Conservation (phyloP, 2,888 invertebrate genomes). For the Reticulitermes lucifugus region DNA sequence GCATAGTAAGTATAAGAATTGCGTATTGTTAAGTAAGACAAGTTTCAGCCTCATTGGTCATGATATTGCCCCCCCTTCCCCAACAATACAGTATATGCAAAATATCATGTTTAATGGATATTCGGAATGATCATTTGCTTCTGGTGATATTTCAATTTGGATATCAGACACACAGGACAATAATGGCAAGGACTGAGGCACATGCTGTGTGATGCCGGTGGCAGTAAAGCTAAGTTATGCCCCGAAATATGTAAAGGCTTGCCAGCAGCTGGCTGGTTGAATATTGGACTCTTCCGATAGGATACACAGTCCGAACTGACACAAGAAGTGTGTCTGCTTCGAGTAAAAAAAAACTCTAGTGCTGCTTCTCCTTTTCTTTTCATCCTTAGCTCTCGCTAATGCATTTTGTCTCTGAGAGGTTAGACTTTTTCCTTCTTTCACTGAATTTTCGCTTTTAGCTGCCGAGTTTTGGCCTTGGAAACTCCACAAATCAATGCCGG, state of each 20-base stretch:
- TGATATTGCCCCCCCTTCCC: too few relatives aligned
- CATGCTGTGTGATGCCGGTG: too few relatives aligned
- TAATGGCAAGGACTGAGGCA: too few relatives aligned
- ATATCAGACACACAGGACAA: too few relatives aligned
- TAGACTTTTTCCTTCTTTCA: slow-evolving; percentile 4
- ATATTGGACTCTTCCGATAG: slow-evolving; percentile 8
- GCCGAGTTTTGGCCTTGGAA: slow-evolving; percentile 24
- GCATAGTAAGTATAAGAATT: too few relatives aligned
- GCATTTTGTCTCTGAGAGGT: slow-evolving; percentile 7
- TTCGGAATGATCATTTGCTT: too few relatives aligned
- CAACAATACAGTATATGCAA: too few relatives aligned
- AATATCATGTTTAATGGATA: too few relatives aligned
- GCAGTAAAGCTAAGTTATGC: too few relatives aligned
- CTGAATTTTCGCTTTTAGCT: slow-evolving; percentile 30
- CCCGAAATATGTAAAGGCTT: neutral
- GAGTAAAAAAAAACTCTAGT: neutral
- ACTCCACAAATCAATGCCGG: slow-evolving; percentile 24
- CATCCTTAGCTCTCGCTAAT: neutral
- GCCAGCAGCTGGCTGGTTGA: slow-evolving; percentile 1
- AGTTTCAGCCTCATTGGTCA: too few relatives aligned
- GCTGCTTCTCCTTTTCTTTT: neutral
- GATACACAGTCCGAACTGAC: neutral
- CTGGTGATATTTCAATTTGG: too few relatives aligned
- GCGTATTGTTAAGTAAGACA: too few relatives aligned
- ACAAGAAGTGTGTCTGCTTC: neutral